phyloP scores from a whole-genome alignment of 1,140 invertebrate genomes.

The Xylocopa sonorina region DNA sequence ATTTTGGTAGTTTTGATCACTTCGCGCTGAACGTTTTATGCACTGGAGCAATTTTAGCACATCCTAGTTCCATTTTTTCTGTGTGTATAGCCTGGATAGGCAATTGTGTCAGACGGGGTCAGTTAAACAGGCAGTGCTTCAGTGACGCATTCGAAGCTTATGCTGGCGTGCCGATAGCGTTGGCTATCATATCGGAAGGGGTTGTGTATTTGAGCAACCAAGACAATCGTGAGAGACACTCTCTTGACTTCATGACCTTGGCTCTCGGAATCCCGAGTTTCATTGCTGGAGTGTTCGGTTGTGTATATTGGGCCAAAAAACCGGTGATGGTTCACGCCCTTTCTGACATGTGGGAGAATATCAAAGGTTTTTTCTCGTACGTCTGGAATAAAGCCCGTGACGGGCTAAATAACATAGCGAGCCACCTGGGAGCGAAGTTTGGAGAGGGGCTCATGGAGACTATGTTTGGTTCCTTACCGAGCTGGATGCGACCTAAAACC shows the following conservation, averaged over 20 bases:
- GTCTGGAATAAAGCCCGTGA: not conserved
- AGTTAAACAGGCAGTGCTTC: not conserved
- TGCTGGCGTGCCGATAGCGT: not conserved
- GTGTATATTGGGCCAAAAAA: not conserved
- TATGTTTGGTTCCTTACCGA: not conserved
- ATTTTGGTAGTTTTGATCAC: not conserved
- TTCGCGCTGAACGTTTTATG: not conserved
- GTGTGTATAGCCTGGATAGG: not conserved
- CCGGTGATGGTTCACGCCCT: not conserved
- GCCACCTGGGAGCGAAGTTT: not conserved
- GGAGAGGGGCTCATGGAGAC: not conserved
- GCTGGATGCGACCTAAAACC: not conserved
- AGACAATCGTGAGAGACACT: not conserved
- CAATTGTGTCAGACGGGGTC: not conserved
- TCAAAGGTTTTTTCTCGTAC: not conserved
- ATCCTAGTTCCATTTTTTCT: not conserved
- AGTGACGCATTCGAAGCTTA: not conserved
- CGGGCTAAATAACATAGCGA: not conserved
- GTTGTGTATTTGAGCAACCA: not conserved
- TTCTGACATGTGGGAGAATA: not conserved
- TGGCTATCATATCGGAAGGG: not conserved
- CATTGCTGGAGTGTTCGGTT: not conserved
- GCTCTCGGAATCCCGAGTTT: not conserved
- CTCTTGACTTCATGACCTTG: not conserved
- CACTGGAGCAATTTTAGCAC: not conserved